These are phyloP conservation scores for Drosophila subsilvestris DNA, from an alignment of 2,888 invertebrate species.

Conservation along the genomic window DNA sequence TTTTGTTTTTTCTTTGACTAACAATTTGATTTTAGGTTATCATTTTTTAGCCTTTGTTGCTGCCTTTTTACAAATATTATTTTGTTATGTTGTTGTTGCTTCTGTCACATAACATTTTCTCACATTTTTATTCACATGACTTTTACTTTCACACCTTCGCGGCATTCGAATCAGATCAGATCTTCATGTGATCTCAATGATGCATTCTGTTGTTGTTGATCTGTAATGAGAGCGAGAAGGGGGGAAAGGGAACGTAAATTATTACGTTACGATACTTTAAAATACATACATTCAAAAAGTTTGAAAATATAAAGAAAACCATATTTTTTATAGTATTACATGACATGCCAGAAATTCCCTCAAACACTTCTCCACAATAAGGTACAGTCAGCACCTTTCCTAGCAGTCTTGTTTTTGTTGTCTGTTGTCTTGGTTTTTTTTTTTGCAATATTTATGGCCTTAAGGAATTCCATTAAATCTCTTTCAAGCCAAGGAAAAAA, in stretches of 20 bases:
- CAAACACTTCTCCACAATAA: too few relatives aligned
- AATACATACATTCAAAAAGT: background rate
- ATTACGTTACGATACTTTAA: background rate
- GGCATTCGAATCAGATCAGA: constrained; percentile 19
- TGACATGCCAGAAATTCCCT: background rate
- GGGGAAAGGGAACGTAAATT: constrained; percentile 4
- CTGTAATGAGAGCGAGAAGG: constrained; percentile 39
- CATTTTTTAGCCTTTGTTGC: constrained; percentile 44
- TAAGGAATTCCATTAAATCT: constrained; percentile 21
- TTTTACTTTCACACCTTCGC: constrained; percentile 32
- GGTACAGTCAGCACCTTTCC: background rate
- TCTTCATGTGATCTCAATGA: constrained; percentile 43
- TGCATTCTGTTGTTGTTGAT: constrained; percentile 39
- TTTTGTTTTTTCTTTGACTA: constrained; percentile 61
- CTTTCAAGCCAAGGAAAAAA: constrained; percentile 10
- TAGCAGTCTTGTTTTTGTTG: background rate
- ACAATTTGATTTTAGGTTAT: constrained; percentile 68
- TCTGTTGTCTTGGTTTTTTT: too few relatives aligned
- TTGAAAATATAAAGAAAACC: background rate
- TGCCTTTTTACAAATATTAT: constrained; percentile 17
- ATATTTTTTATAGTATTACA: background rate
- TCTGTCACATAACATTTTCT: constrained; percentile 31
- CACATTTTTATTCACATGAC: constrained; percentile 41
- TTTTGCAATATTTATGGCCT: constrained; percentile 18
- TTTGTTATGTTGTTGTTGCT: constrained; percentile 16